Conservation (phyloP, 2,113 vertebrate genomes). For the Stegastes partitus region DNA sequence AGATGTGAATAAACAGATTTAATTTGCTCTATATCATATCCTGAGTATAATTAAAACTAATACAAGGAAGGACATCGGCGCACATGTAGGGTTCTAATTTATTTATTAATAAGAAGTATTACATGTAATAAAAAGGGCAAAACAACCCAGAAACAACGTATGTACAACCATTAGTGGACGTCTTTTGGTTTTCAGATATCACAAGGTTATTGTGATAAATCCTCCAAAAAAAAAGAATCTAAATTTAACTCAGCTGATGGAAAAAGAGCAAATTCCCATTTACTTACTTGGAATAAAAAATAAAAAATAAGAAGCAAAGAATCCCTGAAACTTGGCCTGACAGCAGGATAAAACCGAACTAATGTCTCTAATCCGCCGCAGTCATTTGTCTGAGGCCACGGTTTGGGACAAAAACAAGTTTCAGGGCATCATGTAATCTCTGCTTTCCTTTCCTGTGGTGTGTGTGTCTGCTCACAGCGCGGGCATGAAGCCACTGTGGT, state of each 20-base stretch:
- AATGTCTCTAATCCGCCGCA: constrained; percentile 37
- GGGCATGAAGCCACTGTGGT: constrained; percentile 61
- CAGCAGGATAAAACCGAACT: constrained; percentile 22
- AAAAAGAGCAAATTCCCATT: constrained; percentile 4
- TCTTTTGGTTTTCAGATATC: too few species aligned
- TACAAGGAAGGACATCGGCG: background rate
- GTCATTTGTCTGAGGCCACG: constrained; percentile 21
- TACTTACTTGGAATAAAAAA: background rate
- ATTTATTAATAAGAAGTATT: too few species aligned
- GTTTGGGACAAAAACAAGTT: constrained; percentile 50
- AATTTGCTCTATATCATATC: background rate
- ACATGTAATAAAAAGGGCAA: too few species aligned
- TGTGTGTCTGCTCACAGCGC: constrained; percentile 24
- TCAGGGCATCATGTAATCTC: constrained; percentile 49
- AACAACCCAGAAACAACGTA: too few species aligned
- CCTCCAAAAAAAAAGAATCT: too few species aligned
- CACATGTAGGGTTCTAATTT: too few species aligned
- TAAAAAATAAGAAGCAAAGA: background rate
- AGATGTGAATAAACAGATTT: too few species aligned
- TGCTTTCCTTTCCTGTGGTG: constrained; percentile 19
- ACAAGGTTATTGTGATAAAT: too few species aligned
- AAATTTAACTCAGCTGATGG: background rate
- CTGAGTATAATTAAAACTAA: too few species aligned
- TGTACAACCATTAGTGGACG: too few species aligned
- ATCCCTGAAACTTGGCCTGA: background rate